A percentile compares a stretch with the other conserved stretches of the same genome.
phyloP scores from a whole-genome alignment of 2,113 vertebrate genomes.

The Zosterops japonicus region DNA sequence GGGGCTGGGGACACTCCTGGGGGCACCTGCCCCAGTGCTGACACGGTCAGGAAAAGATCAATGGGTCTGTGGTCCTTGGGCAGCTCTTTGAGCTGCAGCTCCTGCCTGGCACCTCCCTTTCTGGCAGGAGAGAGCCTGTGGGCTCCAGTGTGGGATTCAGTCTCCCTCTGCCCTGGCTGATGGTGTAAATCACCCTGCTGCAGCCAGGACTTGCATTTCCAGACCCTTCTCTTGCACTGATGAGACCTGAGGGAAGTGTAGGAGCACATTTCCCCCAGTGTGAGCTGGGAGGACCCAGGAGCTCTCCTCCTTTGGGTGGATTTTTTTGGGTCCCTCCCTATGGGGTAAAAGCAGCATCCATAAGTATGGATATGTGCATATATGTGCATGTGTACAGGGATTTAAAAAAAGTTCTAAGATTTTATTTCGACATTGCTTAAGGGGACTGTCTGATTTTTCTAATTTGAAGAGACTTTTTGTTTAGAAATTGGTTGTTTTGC shows the following conservation, averaged over 20 bases:
- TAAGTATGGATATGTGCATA: background rate
- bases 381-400: background rate
- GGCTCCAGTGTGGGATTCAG: background rate
- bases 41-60: background rate
- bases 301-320: background rate
- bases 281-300: background rate
- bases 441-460: background rate
- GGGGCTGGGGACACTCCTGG: background rate
- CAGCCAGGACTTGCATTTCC: background rate
- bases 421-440: background rate
- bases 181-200: background rate
- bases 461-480: background rate
- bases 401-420: background rate
- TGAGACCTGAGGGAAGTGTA: background rate
- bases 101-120: background rate
- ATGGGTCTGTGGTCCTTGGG: background rate
- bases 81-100: background rate
- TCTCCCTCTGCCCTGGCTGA: rapidly evolving
- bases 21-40: background rate
- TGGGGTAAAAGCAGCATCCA: background rate
- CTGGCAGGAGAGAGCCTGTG: background rate
- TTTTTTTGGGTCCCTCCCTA: background rate
- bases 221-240: background rate
- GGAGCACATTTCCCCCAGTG: rapidly evolving
- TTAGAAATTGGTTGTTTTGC: background rate